Evolutionary conservation across 2,797 vertebrate species (phyloP).

Genomic region (Myotis myotis): DNA sequence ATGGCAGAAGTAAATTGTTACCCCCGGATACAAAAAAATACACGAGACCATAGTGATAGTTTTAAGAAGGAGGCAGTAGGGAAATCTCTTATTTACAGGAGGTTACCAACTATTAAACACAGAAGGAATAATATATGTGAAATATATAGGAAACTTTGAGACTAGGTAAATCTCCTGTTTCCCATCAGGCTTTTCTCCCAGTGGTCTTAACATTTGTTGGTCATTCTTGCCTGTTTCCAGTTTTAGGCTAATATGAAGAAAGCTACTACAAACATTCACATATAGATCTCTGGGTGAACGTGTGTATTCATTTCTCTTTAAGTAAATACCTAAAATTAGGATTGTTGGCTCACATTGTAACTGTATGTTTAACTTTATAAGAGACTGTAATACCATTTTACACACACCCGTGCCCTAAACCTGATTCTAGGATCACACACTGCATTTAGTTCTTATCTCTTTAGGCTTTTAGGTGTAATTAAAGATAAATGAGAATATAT

Average conservation of each 20-base stretch:
- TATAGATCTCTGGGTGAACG: background rate
- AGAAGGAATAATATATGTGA: background rate
- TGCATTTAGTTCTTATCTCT: background rate
- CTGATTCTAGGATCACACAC: background rate
- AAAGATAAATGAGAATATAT: background rate
- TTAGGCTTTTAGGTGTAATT: background rate
- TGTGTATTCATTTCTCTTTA: background rate
- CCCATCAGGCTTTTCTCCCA: background rate
- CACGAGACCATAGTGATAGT: background rate
- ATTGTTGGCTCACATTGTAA: background rate
- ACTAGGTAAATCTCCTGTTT: background rate
- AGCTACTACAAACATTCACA: background rate
- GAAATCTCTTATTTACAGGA: background rate
- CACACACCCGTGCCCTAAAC: background rate
- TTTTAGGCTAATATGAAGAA: background rate
- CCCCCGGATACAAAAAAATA: background rate
- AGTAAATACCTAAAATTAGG: background rate
- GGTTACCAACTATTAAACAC: background rate
- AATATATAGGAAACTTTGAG: background rate
- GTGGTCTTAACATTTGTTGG: background rate
- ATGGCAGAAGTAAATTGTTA: slow-evolving; percentile 8
- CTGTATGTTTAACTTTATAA: background rate
- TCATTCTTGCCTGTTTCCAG: background rate
- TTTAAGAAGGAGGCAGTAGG: background rate
- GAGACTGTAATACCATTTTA: background rate